Base-by-base conservation (phyloP, 1,140 invertebrate species). In the Drosophila kanapiae region DNA sequence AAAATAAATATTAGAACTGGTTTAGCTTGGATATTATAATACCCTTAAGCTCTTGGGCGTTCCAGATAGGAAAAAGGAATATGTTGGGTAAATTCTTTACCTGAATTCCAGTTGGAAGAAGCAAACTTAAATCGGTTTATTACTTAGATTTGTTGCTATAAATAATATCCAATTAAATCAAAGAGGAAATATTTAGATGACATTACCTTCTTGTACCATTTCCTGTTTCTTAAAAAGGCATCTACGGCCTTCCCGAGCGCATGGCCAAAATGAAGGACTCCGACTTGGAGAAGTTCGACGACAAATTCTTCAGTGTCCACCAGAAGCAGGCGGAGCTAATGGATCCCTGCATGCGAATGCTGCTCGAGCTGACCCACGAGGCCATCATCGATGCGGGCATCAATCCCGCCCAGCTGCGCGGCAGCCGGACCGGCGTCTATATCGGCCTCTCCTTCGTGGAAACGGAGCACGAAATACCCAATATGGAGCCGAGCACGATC, bases 321-420 rank as follows among this genome's bases (percentile, higher is more conserved):
- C 96, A 96, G 1, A 98, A 99, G 93, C 98, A 99, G 93, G 98
- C 98, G 1, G 94, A 99, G 81, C 95, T 95, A 6, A 99, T 99
- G 98, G 98, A 99, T 92, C 98, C 99, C 14, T 98, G 99, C 93
- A 94, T 99, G 61, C 94, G 98, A 68, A 94, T 99, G 90, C 93
- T 99, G n/a, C 94, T 99, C 6, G 99, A 99, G 94, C 92, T 96
- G 11, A 97, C 98, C 9, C 96, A 99, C 93, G 99, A 99, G 94
- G 96, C 98, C 1, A 97, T 99, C 67, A 94, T 99, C 67, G 99
- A 99, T 94, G 97, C 98, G 58, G 98, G 98, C 84, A 91, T 97
- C 18, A 98, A 98, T 93, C 98, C 97, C 16, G 91, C 93, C 38
- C 95, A 95, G 78, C 83, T 98, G 6, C 94, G 95, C 68, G 98